Base-by-base conservation (phyloP, 2,888 invertebrate species). In the Micoletzkya japonica region DNA sequence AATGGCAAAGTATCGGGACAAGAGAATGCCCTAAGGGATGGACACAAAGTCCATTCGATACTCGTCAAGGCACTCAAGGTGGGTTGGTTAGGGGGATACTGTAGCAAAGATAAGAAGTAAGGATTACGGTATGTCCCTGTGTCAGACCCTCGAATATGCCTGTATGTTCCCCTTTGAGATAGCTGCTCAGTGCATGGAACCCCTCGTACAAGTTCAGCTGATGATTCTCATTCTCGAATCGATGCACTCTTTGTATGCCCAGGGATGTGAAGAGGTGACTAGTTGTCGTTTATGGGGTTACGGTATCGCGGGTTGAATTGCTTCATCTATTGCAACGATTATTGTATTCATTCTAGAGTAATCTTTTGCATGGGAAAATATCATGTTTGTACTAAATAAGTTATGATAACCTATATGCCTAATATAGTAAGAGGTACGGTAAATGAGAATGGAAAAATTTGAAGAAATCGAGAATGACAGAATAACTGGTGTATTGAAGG, bases 171-270 rank as follows among this genome's bases (percentile, higher is more conserved):
- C 44, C 20, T 4, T 50, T 58, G 4, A 74, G 70, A 95, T 97
- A 71, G 94, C 95, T 0, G 93, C 93, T 78, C 96, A 98, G 85
- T 97, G 97, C 85, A 93, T 99, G 93, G 98, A 99, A 88, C 91
- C 91, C 26, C 92, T 93, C 2, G 95, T 96, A 6, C 96, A 97
- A 88, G 93, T 95, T 30, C 96, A 97, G 86, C 89, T 99, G 52
- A 92, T 94, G 85, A 93, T 95, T 4, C 97, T 97, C 86, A 90
- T 98, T 6, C 88, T 99, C 67, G 95, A 95, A 85, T 91, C 94
- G 77, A 95, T 96, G 87, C 90, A 95, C 66, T 92, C 93, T 86
- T 94, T 95, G 87, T 91, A 92, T 37, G 30, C 37, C 2, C 91
- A 94, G 76, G 93, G 93, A 71, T 93, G 93, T 86, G 89, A 89